phyloP scores from a whole-genome alignment of 2,797 vertebrate species.

The Melopsittacus undulatus region DNA sequence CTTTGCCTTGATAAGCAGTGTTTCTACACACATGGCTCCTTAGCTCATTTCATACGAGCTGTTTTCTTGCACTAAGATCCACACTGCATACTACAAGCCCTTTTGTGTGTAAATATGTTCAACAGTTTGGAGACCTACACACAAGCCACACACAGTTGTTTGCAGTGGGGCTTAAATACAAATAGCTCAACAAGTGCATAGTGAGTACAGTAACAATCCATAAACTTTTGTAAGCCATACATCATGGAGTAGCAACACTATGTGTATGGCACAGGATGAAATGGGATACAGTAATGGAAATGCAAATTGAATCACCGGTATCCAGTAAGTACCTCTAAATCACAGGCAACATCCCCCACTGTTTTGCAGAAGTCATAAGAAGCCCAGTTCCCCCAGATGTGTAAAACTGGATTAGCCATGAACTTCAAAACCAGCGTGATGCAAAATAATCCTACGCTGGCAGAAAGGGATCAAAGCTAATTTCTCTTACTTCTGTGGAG shows the following conservation, averaged over 20 bases:
- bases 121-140: background rate
- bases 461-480: conserved; percentile 47
- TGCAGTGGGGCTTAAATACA: fast-evolving
- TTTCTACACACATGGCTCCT: background rate
- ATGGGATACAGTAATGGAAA: background rate
- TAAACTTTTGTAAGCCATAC: background rate
- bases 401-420: conserved; percentile 42
- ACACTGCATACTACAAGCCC: background rate
- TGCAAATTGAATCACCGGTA: background rate
- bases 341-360: background rate
- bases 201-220: background rate
- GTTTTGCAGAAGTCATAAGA: background rate
- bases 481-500: background rate
- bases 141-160: fast-evolving
- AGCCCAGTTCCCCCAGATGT: background rate
- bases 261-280: background rate
- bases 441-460: conserved; percentile 37
- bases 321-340: background rate
- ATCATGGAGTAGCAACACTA: fast-evolving
- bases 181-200: fast-evolving
- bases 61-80: fast-evolving
- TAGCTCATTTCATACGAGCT: background rate
- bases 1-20: background rate
- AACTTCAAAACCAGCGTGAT: conserved; percentile 2
- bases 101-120: fast-evolving